Evolutionary conservation across 2,113 vertebrate species (phyloP).

Genomic region (Rhinoderma darwinii): DNA sequence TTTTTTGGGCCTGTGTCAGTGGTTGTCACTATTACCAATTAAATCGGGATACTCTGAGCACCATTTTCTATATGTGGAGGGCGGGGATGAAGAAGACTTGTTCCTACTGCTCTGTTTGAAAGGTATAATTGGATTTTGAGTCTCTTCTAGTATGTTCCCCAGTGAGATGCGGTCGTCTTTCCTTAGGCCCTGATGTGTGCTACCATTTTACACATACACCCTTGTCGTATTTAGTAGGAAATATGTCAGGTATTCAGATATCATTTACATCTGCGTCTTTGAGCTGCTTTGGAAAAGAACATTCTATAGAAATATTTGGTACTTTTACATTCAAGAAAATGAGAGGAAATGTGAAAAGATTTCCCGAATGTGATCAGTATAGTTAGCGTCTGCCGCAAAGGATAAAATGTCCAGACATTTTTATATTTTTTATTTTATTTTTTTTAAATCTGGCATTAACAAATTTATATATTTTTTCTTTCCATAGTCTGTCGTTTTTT

Average conservation of each 20-base stretch:
- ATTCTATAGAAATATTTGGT: background rate
- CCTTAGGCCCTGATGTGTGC: background rate
- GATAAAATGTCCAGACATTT: background rate
- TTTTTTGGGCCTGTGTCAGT: background rate
- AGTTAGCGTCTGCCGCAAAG: background rate
- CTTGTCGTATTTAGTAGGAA: constrained; percentile 3
- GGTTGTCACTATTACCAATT: constrained; percentile 41
- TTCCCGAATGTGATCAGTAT: background rate
- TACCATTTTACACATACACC: background rate
- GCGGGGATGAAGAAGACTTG: background rate
- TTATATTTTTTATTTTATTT: background rate
- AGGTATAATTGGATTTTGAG: constrained; percentile 34
- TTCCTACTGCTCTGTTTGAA: constrained; percentile 23
- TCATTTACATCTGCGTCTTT: background rate
- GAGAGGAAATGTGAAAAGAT: background rate
- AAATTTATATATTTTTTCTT: background rate
- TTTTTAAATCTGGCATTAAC: background rate
- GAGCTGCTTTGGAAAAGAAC: background rate
- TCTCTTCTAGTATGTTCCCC: background rate
- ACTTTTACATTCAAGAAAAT: background rate
- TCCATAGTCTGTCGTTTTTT: background rate
- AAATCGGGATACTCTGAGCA: constrained; percentile 21
- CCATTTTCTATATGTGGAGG: background rate
- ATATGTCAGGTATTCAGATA: background rate
- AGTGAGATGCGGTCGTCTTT: background rate